A percentile compares a stretch with the other conserved stretches of the same genome.
These are phyloP conservation scores for Sander lucioperca DNA, from an alignment of 2,113 vertebrate genomes.

Conservation along the genomic window DNA sequence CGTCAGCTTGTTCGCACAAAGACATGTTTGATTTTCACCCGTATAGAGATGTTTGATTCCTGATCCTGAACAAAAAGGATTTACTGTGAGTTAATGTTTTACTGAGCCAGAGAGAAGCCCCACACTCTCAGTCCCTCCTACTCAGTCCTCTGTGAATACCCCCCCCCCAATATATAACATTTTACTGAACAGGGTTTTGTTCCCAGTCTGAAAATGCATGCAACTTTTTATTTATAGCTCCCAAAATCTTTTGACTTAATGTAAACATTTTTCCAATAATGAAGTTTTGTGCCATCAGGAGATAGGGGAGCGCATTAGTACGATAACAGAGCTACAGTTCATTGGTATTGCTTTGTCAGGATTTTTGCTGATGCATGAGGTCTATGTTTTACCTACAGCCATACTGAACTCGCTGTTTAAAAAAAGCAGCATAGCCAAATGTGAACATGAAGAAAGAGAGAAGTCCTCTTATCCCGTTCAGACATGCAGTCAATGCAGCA, in stretches of 20 bases:
- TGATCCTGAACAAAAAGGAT: conserved; percentile 77
- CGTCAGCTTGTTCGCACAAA: conserved; percentile 70
- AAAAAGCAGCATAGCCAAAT: conserved; percentile 36
- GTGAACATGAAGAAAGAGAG: conserved; percentile 22
- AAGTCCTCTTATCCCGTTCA: conserved; percentile 4
- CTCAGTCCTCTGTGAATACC: conserved; percentile 53
- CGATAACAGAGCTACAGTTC: conserved; percentile 44
- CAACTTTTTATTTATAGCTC: conserved; percentile 31
- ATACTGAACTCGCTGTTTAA: conserved; percentile 19
- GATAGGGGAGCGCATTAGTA: conserved; percentile 48
- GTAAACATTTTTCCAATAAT: conserved; percentile 51
- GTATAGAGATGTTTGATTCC: conserved; percentile 71
- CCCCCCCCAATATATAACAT: background rate
- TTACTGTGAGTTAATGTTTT: conserved; percentile 77
- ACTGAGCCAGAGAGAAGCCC: conserved; percentile 56
- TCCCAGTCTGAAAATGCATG: conserved; percentile 4
- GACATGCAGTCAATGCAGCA: conserved; percentile 22
- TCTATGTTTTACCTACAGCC: conserved; percentile 29
- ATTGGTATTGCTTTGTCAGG: conserved; percentile 36
- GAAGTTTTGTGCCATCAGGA: conserved; percentile 45
- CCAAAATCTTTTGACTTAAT: conserved; percentile 43
- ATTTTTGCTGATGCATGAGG: conserved; percentile 51
- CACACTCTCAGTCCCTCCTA: conserved; percentile 59
- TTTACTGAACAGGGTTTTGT: background rate
- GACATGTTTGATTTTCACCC: conserved; percentile 73